A percentile compares a stretch with the other conserved stretches of the same genome.
Evolutionary conservation across 1,140 invertebrate species (phyloP).

Genomic region (Philopotamus ludificatus): DNA sequence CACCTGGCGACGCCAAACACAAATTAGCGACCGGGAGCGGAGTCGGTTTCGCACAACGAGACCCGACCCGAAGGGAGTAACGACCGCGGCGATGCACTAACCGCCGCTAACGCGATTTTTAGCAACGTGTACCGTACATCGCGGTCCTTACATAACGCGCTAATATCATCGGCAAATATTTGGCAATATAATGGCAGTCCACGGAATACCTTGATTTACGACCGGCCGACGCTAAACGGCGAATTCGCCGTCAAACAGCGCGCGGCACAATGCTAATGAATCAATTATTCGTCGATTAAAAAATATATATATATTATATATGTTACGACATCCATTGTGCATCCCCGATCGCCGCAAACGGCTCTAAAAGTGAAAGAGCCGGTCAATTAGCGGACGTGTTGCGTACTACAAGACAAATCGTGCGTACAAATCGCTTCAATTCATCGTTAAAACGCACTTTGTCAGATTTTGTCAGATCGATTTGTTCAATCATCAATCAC

Average conservation of each 20-base stretch:
- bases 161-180: neutral
- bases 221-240: no score
- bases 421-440: neutral
- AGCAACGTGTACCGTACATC: conserved; percentile 2
- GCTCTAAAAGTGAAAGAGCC: neutral
- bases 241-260: no score
- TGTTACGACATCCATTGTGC: no score
- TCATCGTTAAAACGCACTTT: conserved; percentile 2
- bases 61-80: no score
- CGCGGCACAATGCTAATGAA: no score
- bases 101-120: conserved; percentile 12
- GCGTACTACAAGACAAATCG: neutral
- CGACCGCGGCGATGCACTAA: conserved; percentile 17
- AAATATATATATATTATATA: no score
- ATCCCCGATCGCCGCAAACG: neutral
- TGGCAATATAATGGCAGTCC: no score
- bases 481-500: conserved; percentile 17
- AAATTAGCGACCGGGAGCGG: no score
- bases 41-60: no score
- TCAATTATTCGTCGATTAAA: no score
- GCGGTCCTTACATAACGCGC: neutral
- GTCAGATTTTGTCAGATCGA: neutral
- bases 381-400: neutral
- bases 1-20: no score
- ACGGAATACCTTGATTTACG: no score